Evolutionary conservation across 2,113 vertebrate genomes (phyloP).

Genomic region (Oryzias celebensis): DNA sequence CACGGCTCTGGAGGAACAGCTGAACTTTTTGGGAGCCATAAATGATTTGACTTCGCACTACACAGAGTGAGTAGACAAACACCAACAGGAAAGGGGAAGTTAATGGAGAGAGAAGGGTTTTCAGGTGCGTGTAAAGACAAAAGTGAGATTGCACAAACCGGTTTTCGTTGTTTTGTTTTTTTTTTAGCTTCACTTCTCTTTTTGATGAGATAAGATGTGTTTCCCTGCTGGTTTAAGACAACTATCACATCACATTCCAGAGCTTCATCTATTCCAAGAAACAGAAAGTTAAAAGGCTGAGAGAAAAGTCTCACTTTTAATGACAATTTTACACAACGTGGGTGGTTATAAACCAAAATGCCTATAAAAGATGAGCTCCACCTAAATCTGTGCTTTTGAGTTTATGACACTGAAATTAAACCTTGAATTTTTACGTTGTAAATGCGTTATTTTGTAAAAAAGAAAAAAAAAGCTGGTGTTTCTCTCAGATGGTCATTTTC

Average conservation of each 20-base stretch:
- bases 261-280: conserved; percentile 3
- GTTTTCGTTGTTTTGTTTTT: conserved; percentile 15
- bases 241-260: conserved; percentile 14
- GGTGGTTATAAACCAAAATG: too few species aligned
- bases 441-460: too few species aligned
- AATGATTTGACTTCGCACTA: conserved; percentile 46
- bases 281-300: too few species aligned
- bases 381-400: too few species aligned
- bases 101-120: background rate
- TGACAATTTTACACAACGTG: too few species aligned
- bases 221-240: conserved; percentile 28
- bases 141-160: conserved; percentile 22
- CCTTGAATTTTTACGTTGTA: too few species aligned
- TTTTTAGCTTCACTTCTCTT: background rate
- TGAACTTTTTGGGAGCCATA: conserved; percentile 63
- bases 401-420: too few species aligned
- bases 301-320: too few species aligned
- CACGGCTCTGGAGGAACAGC: conserved; percentile 79
- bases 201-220: conserved; percentile 15
- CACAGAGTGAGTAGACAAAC: conserved; percentile 61
- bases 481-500: background rate
- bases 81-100: background rate
- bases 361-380: too few species aligned
- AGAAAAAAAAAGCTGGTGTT: background rate
- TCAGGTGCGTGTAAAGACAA: background rate